Conservation (phyloP, 2,888 invertebrate species). For the Cephus pygmeus region DNA sequence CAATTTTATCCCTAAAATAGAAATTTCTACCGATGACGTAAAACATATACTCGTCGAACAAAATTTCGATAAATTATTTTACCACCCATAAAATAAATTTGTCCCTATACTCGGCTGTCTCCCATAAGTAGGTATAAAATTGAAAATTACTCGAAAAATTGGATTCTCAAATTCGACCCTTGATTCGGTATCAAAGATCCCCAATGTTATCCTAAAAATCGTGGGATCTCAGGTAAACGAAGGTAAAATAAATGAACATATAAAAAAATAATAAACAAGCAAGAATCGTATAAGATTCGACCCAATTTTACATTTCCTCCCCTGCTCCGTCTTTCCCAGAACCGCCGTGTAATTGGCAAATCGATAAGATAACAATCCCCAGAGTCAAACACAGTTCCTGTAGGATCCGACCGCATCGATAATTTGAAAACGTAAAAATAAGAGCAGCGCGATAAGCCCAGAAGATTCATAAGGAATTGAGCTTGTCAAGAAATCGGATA, state of each 20-base stretch:
- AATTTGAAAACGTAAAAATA: neutral
- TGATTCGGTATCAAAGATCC: neutral
- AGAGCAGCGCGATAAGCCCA: neutral
- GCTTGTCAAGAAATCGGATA: neutral
- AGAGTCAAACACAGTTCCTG: neutral
- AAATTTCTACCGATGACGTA: neutral
- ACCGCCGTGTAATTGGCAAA: neutral
- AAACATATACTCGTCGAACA: neutral
- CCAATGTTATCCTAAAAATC: neutral
- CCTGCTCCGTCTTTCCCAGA: neutral
- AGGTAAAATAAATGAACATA: no score
- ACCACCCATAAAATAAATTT: no score
- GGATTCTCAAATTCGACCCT: neutral
- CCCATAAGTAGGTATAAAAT: no score
- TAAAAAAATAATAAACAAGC: no score
- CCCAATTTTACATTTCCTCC: neutral
- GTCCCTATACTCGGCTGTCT: no score
- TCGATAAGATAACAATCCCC: neutral
- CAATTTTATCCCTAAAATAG: no score
- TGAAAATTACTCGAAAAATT: no score
- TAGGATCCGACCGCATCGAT: neutral
- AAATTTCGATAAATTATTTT: neutral
- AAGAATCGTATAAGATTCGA: neutral
- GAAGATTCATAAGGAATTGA: neutral
- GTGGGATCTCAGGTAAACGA: neutral